Conservation (phyloP, 2,888 invertebrate genomes). For the Cephus pygmeus region DNA sequence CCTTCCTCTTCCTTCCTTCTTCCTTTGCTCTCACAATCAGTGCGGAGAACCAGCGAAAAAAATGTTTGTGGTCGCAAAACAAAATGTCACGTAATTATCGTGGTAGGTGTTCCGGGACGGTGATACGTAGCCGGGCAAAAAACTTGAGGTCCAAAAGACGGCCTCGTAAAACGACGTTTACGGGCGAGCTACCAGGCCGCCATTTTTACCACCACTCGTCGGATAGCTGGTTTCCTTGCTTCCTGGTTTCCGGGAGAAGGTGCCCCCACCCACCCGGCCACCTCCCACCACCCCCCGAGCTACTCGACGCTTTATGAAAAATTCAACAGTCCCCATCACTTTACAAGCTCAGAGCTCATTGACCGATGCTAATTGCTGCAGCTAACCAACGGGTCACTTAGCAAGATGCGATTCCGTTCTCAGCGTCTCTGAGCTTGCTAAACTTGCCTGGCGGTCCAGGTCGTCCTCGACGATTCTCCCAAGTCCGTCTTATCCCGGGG, state of each 20-base stretch:
- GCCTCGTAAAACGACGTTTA: constrained; percentile 56
- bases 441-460: not conserved
- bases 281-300: constrained; percentile 18
- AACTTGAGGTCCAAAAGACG: constrained; percentile 37
- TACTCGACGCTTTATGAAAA: not conserved
- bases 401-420: constrained; percentile 22
- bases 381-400: constrained; percentile 60
- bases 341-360: not conserved
- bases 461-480: too few relatives aligned
- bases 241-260: constrained; percentile 2
- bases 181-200: constrained; percentile 27
- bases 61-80: constrained; percentile 51
- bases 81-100: constrained; percentile 60
- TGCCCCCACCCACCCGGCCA: not conserved
- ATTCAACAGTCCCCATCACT: too few relatives aligned
- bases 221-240: too few relatives aligned
- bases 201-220: too few relatives aligned
- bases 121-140: constrained; percentile 32
- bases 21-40: constrained; percentile 20
- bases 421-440: too few relatives aligned
- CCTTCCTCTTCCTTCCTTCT: constrained; percentile 14
- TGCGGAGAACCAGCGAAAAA: constrained; percentile 42
- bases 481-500: too few relatives aligned
- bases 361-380: constrained; percentile 55
- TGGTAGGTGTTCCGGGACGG: constrained; percentile 52